Percentiles rank a stretch among this genome's conserved stretches.
phyloP scores from a whole-genome alignment of 2,888 invertebrate species.

The Axea sp. region DNA sequence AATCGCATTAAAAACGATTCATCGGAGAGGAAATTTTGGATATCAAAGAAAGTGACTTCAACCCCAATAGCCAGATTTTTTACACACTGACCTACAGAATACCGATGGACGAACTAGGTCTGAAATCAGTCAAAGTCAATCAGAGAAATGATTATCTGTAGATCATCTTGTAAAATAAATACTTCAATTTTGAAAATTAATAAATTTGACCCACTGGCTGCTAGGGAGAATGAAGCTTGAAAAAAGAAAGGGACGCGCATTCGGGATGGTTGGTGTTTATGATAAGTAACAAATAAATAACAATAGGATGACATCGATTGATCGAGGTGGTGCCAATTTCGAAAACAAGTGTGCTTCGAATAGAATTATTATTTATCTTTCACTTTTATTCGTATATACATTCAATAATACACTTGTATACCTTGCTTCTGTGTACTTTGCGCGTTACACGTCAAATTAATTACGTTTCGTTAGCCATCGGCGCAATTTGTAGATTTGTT shows the following conservation, averaged over 20 bases:
- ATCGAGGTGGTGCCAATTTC: slow-evolving; percentile 30
- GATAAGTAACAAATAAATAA: slow-evolving; percentile 14
- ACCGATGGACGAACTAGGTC: neutral
- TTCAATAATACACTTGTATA: slow-evolving; percentile 57
- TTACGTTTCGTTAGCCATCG: slow-evolving; percentile 50
- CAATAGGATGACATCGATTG: slow-evolving; percentile 16
- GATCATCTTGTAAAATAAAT: neutral
- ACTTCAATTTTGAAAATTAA: neutral
- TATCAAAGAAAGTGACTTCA: neutral
- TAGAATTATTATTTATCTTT: slow-evolving; percentile 35
- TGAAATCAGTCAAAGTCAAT: neutral
- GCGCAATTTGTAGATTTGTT: slow-evolving; percentile 38
- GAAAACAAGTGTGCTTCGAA: slow-evolving; percentile 49
- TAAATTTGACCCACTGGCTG: slow-evolving; percentile 1
- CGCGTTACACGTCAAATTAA: slow-evolving; percentile 42
- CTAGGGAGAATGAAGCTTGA: neutral
- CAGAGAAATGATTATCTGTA: no score
- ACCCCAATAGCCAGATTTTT: slow-evolving; percentile 6
- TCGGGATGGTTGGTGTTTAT: slow-evolving; percentile 8
- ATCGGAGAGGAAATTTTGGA: neutral
- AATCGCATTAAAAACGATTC: neutral
- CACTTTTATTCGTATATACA: slow-evolving; percentile 62
- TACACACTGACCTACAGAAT: slow-evolving; percentile 1
- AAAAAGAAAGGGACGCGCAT: slow-evolving; percentile 4
- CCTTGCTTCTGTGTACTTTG: slow-evolving; percentile 43